A percentile compares a stretch with the other conserved stretches of the same genome.
phyloP scores from a whole-genome alignment of 2,888 invertebrate species.

The Oscheius onirici region DNA sequence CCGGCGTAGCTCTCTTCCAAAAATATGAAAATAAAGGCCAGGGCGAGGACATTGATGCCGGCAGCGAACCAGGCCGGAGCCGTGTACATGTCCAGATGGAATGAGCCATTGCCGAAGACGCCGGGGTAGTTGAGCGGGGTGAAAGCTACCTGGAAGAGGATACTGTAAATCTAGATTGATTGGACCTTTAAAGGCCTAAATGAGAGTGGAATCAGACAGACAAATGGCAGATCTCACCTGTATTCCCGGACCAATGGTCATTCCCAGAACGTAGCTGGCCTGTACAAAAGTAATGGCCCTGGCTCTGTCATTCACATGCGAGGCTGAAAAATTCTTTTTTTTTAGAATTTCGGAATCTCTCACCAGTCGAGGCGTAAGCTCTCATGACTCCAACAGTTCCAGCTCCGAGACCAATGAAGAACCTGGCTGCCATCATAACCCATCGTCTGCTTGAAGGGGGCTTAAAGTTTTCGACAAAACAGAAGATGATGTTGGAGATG shows the following conservation, averaged over 20 bases:
- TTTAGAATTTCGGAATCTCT: background rate
- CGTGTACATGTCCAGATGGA: slow-evolving; percentile 61
- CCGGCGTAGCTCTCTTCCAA: slow-evolving; percentile 51
- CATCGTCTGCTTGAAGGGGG: slow-evolving; percentile 41
- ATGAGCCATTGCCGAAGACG: background rate
- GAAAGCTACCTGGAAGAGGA: slow-evolving; percentile 51
- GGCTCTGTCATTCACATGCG: slow-evolving; percentile 46
- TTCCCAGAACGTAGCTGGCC: slow-evolving; percentile 53
- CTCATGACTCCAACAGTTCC: slow-evolving; percentile 54
- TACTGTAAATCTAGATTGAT: background rate
- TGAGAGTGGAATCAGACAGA: too few species aligned
- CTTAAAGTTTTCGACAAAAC: slow-evolving; percentile 50
- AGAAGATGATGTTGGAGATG: slow-evolving; percentile 54
- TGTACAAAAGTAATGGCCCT: slow-evolving; percentile 54
- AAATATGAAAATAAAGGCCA: slow-evolving; percentile 50
- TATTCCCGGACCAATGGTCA: slow-evolving; percentile 57
- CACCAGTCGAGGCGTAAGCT: slow-evolving; percentile 48
- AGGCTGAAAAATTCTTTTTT: slow-evolving; percentile 30
- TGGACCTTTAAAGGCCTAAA: background rate
- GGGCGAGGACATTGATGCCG: slow-evolving; percentile 48
- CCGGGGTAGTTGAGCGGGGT: slow-evolving; percentile 60
- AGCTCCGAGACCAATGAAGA: slow-evolving; percentile 48
- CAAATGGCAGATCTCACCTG: slow-evolving; percentile 37
- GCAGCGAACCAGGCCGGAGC: slow-evolving; percentile 60
- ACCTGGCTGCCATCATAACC: slow-evolving; percentile 52